Evolutionary conservation across 2,888 invertebrate genomes (phyloP).

Genomic region (Drosophila limbata): DNA sequence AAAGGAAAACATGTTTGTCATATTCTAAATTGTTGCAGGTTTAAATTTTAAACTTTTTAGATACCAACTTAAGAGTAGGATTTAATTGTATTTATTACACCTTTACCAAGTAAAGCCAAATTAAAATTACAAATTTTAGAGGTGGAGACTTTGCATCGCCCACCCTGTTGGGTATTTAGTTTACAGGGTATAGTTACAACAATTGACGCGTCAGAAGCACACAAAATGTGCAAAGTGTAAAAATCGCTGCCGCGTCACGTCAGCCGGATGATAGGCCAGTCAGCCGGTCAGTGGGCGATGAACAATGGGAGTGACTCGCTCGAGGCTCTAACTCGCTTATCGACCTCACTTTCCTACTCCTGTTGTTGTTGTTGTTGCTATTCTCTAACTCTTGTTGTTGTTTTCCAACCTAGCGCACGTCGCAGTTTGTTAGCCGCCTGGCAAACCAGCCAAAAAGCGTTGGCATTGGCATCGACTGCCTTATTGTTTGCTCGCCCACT

Average conservation of each 20-base stretch:
- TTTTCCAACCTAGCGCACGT: conserved; percentile 58
- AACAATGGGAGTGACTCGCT: conserved; percentile 60
- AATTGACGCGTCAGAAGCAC: conserved; percentile 43
- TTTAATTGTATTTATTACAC: no score
- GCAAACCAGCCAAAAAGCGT: conserved; percentile 43
- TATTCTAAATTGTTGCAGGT: no score
- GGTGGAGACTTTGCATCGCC: no score
- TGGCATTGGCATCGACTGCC: conserved; percentile 40
- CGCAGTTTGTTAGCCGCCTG: conserved; percentile 69
- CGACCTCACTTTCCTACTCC: conserved; percentile 29
- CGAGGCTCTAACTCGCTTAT: conserved; percentile 57
- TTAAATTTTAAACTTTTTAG: no score
- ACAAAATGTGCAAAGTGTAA: conserved; percentile 74
- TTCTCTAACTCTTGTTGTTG: conserved; percentile 23
- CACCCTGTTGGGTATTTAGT: not conserved
- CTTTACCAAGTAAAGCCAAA: no score
- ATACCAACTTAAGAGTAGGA: no score
- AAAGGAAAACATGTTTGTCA: no score
- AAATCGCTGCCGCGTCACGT: conserved; percentile 75
- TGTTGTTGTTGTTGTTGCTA: conserved; percentile 16
- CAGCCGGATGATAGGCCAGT: conserved; percentile 72
- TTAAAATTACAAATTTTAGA: no score
- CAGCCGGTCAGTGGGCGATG: conserved; percentile 37
- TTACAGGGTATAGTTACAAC: conserved; percentile 31
- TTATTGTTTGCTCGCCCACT: conserved; percentile 73